Evolutionary conservation across 2,797 vertebrate genomes (phyloP).

Genomic region (Morelia viridis): DNA sequence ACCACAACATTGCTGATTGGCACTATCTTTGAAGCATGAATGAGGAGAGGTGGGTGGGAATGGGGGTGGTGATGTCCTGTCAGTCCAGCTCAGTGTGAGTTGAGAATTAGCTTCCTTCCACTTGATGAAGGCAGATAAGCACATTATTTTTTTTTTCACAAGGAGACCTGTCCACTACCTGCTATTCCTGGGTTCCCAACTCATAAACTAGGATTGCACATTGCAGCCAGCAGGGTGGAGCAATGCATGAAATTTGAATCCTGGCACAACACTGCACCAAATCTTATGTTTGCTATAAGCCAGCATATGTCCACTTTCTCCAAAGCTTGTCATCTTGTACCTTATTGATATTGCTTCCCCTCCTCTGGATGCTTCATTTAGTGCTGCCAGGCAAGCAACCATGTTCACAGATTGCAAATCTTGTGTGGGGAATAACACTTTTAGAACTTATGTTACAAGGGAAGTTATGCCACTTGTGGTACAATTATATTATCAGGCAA

Average conservation of each 20-base stretch:
- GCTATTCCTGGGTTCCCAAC: neutral
- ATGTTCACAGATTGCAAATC: conserved; percentile 20
- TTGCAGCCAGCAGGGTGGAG: neutral
- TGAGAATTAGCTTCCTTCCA: no score
- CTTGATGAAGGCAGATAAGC: no score
- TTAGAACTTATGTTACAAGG: conserved; percentile 24
- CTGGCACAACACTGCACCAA: neutral
- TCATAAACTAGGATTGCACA: neutral
- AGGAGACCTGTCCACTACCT: no score
- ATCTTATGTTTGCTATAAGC: neutral
- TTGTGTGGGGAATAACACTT: conserved; percentile 14
- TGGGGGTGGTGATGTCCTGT: no score
- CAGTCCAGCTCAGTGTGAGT: no score
- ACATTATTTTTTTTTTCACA: no score
- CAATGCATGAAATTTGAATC: neutral
- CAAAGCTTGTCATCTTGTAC: neutral
- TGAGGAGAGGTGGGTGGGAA: no score
- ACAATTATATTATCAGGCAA: conserved; percentile 26
- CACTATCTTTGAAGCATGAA: no score
- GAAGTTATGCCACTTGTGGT: conserved; percentile 30
- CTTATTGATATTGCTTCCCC: neutral
- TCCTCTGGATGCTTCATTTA: neutral
- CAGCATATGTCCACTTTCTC: neutral
- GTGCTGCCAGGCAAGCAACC: conserved; percentile 32
- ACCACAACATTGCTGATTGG: no score